Base-by-base conservation (phyloP, 2,888 invertebrate species). In the Myopa tessellatipennis region DNA sequence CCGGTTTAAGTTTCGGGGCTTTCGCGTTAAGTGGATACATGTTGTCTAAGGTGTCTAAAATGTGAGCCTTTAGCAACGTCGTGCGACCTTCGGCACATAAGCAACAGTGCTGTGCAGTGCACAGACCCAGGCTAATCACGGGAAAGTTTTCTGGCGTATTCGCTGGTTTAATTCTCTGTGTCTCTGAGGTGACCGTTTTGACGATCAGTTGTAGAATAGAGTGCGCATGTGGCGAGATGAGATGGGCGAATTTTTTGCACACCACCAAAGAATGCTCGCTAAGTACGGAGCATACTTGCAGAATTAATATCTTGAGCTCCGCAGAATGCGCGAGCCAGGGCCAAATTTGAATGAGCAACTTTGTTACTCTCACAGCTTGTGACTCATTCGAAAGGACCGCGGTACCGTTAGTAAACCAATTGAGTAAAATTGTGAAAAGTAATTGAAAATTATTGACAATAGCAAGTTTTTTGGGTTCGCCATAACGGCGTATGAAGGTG, bases 211-310 rank as follows among this genome's bases (percentile, higher is more conserved):
- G 87, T 4, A 89, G 80, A 70, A 89, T 81, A 6, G 88, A 86
- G 58, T 84, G 84, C 1, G 88, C 81, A 60, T 84, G 83, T 26
- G 82, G 82, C 8, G 83, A 72, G 7, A 82, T 82, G 3, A 83
- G 76, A 67, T 80, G 63, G 0, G 88, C 86, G 26, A 86, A 84
- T 70, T 87, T 85, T 12, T 85, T 86, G 80, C 89, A 89, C 77
- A 89, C 85, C 58, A 84, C 82, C 18, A 88, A 78, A 0, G 89
- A 89, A 77, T 86, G 84, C 73, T 89, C 88, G 38, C 87, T 88
- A 8, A 88, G 80, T 69, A 86, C 83, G 12, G 84, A 83, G n/a
- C 84, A 78, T 12, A 85, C 80, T 36, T 85, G 83, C 6, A 89
- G 79, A 16, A 83, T 82, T 6, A 84, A 77, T 7, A 81, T 77